Percentiles rank a stretch among this genome's conserved stretches.
These are phyloP conservation scores for Pyxicephalus adspersus DNA, from an alignment of 2,113 vertebrate species.

Conservation along the genomic window DNA sequence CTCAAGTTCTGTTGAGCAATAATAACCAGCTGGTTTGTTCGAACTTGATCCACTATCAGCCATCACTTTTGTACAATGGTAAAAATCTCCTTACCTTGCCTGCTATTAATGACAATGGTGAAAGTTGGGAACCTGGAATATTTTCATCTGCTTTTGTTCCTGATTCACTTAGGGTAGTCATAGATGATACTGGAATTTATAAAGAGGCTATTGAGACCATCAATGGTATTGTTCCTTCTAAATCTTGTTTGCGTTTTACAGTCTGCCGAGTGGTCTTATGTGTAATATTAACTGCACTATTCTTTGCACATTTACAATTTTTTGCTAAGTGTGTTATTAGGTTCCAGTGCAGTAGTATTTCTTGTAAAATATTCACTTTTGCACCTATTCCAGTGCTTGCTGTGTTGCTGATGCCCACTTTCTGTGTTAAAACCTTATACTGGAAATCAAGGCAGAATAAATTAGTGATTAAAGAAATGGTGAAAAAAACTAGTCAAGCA, in stretches of 20 bases:
- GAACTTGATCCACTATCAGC: conserved; percentile 61
- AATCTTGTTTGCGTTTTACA: conserved; percentile 48
- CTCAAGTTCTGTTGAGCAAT: conserved; percentile 62
- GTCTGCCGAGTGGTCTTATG: conserved; percentile 1
- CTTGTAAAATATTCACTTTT: rapidly evolving
- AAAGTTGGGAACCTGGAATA: conserved; percentile 58
- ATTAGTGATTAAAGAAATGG: conserved; percentile 57
- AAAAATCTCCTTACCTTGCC: conserved; percentile 63
- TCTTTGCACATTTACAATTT: rapidly evolving
- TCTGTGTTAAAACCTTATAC: conserved; percentile 10
- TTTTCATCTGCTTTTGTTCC: conserved; percentile 66
- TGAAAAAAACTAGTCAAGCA: conserved; percentile 57
- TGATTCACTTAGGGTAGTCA: conserved; percentile 62
- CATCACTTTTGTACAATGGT: conserved; percentile 64
- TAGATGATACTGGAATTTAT: conserved; percentile 62
- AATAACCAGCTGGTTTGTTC: conserved; percentile 54
- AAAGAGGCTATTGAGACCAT: conserved; percentile 60
- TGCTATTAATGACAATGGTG: conserved; percentile 60
- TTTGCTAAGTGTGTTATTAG: rapidly evolving
- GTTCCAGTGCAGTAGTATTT: rapidly evolving
- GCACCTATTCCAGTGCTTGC: conserved; percentile 11
- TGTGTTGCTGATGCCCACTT: neutral
- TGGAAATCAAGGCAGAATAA: conserved; percentile 49
- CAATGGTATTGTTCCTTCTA: conserved; percentile 58
- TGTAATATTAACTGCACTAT: neutral